phyloP scores from a whole-genome alignment of 2,113 vertebrate genomes.

The Benitochromis conjunctus region DNA sequence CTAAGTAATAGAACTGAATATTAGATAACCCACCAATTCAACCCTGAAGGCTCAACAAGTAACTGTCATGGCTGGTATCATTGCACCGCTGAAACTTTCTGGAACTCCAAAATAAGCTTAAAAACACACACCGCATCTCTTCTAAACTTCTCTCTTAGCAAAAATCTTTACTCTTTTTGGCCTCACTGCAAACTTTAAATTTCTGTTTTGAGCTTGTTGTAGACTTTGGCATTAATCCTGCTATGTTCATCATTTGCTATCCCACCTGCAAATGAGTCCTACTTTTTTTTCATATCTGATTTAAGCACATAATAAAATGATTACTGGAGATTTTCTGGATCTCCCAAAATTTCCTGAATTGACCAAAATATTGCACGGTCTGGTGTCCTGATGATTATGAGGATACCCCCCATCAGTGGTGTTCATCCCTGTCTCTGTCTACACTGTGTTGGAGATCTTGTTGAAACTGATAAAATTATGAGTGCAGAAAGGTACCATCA shows the following conservation, averaged over 20 bases:
- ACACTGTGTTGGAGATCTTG: not conserved
- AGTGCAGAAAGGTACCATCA: not conserved
- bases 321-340: not conserved
- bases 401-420: too few species aligned
- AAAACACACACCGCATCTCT: not conserved
- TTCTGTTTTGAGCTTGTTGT: not conserved
- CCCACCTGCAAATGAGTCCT: not conserved
- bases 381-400: too few species aligned
- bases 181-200: not conserved
- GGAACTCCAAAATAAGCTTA: not conserved
- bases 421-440: not conserved
- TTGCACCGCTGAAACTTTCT: not conserved
- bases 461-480: too few species aligned
- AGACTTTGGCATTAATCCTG: not conserved
- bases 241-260: not conserved
- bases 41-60: not conserved
- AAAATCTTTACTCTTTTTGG: not conserved
- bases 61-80: not conserved
- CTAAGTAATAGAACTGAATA: not conserved
- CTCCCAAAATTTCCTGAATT: not conserved
- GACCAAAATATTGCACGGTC: not conserved
- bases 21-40: not conserved
- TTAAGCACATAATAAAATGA: not conserved
- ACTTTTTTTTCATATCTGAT: not conserved
- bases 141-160: not conserved